These are phyloP conservation scores for Sphaerophoria rueppellii DNA, from an alignment of 2,888 invertebrate genomes.

Conservation along the genomic window DNA sequence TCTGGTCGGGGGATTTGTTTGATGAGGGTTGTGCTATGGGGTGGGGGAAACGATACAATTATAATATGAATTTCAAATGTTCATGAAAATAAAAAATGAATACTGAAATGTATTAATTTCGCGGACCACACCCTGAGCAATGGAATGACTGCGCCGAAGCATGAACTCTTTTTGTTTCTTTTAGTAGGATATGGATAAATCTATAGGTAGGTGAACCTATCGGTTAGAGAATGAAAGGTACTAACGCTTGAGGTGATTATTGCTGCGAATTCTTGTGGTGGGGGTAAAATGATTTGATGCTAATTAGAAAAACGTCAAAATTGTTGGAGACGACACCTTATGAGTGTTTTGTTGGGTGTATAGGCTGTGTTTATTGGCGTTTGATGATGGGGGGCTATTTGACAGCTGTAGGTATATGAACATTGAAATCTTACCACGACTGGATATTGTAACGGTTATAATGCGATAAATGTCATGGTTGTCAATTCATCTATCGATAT, in stretches of 20 bases:
- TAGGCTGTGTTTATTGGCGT: no score
- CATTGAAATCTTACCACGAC: no score
- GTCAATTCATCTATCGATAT: no score
- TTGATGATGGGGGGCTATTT: no score
- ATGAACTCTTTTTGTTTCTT: neutral
- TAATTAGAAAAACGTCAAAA: slow-evolving; percentile 6
- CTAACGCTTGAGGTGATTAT: neutral
- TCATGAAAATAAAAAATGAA: slow-evolving; percentile 18
- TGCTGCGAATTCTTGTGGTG: neutral
- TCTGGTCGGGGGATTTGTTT: neutral
- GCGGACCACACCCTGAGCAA: slow-evolving; percentile 65
- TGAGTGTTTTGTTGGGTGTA: neutral
- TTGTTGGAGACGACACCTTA: neutral
- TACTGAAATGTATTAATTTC: slow-evolving; percentile 16
- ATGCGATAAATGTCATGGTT: no score
- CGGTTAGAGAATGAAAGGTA: neutral
- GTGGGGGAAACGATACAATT: slow-evolving; percentile 50
- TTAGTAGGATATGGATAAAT: no score
- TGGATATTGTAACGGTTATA: no score
- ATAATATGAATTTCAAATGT: slow-evolving; percentile 4
- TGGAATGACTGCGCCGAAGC: slow-evolving; percentile 54
- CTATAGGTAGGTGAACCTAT: neutral
- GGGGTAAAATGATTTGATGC: slow-evolving; percentile 9
- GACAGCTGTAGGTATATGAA: no score
- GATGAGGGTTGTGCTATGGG: slow-evolving; percentile 29